phyloP scores from a whole-genome alignment of 2,797 vertebrate genomes.

The Enteromius thamalakanensis region DNA sequence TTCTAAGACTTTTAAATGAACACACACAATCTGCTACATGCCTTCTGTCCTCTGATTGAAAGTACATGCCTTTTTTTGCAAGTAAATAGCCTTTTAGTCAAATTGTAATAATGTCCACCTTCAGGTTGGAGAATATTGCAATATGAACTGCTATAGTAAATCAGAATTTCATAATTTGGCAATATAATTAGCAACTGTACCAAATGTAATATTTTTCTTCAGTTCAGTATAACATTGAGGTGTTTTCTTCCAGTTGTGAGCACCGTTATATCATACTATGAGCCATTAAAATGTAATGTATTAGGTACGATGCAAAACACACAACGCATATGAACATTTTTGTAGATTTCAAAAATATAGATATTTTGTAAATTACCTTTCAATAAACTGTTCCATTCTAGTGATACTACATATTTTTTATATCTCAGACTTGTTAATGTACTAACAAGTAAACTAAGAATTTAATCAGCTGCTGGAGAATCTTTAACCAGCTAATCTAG shows the following conservation, averaged over 20 bases:
- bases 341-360: neutral
- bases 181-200: neutral
- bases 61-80: neutral
- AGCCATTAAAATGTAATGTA: neutral
- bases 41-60: neutral
- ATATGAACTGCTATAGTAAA: neutral
- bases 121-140: neutral
- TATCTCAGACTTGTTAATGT: neutral
- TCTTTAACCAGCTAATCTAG: neutral
- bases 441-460: neutral
- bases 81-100: neutral
- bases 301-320: neutral
- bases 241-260: neutral
- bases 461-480: neutral
- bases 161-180: neutral
- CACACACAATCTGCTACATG: neutral
- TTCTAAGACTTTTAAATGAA: neutral
- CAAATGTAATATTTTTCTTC: neutral
- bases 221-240: too few relatives aligned
- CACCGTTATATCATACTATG: neutral
- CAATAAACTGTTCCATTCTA: neutral
- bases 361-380: neutral
- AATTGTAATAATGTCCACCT: neutral
- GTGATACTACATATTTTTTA: neutral
- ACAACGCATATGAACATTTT: neutral